A percentile compares a stretch with the other conserved stretches of the same genome.
Conservation (phyloP, 2,888 invertebrate species). For the Platerodrilus igneus region DNA sequence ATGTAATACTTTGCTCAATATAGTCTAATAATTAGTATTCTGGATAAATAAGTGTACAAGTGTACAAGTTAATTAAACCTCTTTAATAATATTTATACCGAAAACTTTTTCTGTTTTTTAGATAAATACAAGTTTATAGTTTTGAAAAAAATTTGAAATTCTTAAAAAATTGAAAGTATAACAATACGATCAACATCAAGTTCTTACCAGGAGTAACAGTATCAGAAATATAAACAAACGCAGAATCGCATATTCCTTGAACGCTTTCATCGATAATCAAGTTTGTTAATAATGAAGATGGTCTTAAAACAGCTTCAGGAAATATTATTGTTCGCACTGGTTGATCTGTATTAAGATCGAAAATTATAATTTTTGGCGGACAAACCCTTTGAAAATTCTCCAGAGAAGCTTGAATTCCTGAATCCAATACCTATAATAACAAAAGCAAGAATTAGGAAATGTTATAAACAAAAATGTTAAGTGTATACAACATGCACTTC, state of each 20-base stretch:
- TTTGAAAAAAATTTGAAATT: too few relatives aligned
- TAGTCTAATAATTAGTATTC: too few relatives aligned
- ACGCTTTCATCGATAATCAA: constrained; percentile 70
- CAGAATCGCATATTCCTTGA: constrained; percentile 65
- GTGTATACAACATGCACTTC: too few relatives aligned
- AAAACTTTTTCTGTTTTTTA: too few relatives aligned
- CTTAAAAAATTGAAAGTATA: too few relatives aligned
- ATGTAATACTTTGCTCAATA: too few relatives aligned
- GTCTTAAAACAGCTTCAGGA: constrained; percentile 68
- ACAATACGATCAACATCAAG: too few relatives aligned
- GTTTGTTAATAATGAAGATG: constrained; percentile 73
- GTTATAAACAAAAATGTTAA: too few relatives aligned
- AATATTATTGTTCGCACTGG: constrained; percentile 68
- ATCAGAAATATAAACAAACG: constrained; percentile 76
- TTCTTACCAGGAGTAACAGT: constrained; percentile 71
- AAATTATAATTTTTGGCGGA: constrained; percentile 75
- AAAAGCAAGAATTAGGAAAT: too few relatives aligned
- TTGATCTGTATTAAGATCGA: constrained; percentile 69
- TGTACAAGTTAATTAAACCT: too few relatives aligned
- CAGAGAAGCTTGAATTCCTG: constrained; percentile 67
- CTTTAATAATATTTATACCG: too few relatives aligned
- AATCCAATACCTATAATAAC: constrained; percentile 72
- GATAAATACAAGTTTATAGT: constrained; percentile 2
- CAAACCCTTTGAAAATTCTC: constrained; percentile 65
- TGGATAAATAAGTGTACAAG: too few relatives aligned